phyloP scores from a whole-genome alignment of 2,797 vertebrate species.

The Sebastiscus tertius region DNA sequence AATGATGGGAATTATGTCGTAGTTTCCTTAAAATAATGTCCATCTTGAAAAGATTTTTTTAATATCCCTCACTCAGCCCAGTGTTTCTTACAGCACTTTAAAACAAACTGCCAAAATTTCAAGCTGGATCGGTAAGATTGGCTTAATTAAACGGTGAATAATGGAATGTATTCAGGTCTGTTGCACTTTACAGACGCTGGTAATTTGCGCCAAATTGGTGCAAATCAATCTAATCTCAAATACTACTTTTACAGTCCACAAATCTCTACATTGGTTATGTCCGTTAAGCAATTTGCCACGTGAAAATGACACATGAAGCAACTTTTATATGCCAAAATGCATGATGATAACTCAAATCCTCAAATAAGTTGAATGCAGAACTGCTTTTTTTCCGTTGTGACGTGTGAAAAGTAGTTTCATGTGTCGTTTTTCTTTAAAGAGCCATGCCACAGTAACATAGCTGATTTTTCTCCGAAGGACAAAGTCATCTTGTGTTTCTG shows the following conservation, averaged over 20 bases:
- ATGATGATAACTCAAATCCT: slow-evolving; percentile 9
- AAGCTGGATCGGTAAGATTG: slow-evolving; percentile 49
- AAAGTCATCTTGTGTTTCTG: slow-evolving; percentile 24
- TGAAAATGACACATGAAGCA: slow-evolving; percentile 22
- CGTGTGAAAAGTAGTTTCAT: slow-evolving; percentile 34
- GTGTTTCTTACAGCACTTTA: slow-evolving; percentile 80
- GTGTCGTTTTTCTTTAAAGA: slow-evolving; percentile 29
- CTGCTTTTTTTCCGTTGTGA: slow-evolving; percentile 2
- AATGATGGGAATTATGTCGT: slow-evolving; percentile 49
- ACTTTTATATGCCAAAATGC: slow-evolving; percentile 48
- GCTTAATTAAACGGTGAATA: slow-evolving; percentile 25
- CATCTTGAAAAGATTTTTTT: slow-evolving; percentile 44
- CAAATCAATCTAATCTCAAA: slow-evolving; percentile 36
- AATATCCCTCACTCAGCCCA: slow-evolving; percentile 49
- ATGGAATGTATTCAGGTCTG: slow-evolving; percentile 64
- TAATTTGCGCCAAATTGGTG: slow-evolving; percentile 38
- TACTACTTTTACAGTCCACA: not conserved
- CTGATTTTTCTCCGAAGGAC: not conserved
- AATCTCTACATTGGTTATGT: slow-evolving; percentile 11
- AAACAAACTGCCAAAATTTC: slow-evolving; percentile 73
- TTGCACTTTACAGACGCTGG: slow-evolving; percentile 42
- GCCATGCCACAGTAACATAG: slow-evolving; percentile 24
- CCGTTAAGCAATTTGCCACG: slow-evolving; percentile 26
- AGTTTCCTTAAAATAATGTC: slow-evolving; percentile 49
- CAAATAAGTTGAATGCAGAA: slow-evolving; percentile 11